Base-by-base conservation (phyloP, 30 jellyfish, hydroid and myxozoan species). In the Sanderia malayensis region DNA sequence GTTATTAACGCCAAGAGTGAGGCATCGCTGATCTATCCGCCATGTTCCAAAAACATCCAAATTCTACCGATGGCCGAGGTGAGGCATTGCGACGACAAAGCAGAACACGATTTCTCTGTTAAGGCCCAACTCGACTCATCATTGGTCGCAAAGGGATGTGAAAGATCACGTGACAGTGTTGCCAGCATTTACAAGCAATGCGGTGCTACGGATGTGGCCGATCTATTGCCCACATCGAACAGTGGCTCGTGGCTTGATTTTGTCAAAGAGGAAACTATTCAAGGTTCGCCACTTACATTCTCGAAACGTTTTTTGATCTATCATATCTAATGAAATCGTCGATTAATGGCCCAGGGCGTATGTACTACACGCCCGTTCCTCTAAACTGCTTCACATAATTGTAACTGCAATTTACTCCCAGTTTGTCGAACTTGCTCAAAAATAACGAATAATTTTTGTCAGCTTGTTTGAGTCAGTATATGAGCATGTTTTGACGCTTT, bases 71-170 rank as follows among this genome's bases (percentile, higher is more conserved):
- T 21, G 8, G 70, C 57, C 11, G 49, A 45, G 11, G 55, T 82
- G 32, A 70, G 46, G 13, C 70, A 71, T 27, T 70, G 86, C 81
- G 45, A 73, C 23, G 81, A 82, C 67, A n/a, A 78, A 0, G 20
- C 58, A 10, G 86, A 70, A 6, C 94, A 82, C 63, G 86, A 44
- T 4, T 30, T 82, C 58, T 29, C 83, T 7, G 68, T 82, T 45
- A 71, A 24, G 20, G 86, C 79, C 19, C 67, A 61, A 31, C 83
- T 82, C 31, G 86, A 82, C 80, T 46, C 94, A 71, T 70, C 94
- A 49, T 72, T 57, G 67, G 84, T 82, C 9, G 44, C 74, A 30
- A 82, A 82, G 32, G 94, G 94, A 20, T 82, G 94, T 71, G 94
- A 82, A 58, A 71, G 94, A 61, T 61, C 81, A 23, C 83, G 53